A percentile compares a stretch with the other conserved stretches of the same genome.
phyloP scores from a whole-genome alignment of 2,113 vertebrate genomes.

The Phyllopteryx taeniolatus region DNA sequence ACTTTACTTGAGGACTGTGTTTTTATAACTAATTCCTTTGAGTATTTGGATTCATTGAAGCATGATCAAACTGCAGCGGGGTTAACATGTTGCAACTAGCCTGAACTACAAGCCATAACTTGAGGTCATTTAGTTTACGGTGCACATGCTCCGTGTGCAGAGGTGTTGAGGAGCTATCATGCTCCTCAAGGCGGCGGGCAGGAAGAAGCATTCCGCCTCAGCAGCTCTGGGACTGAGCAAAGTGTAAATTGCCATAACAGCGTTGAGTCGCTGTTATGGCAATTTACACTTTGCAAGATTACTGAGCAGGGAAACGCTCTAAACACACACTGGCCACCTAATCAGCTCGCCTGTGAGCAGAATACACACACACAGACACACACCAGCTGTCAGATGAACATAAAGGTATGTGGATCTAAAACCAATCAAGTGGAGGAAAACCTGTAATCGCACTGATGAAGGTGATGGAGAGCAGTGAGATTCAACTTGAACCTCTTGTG shows the following conservation, averaged over 20 bases:
- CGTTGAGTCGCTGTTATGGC: too few relatives aligned
- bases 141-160: conserved; percentile 11
- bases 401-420: conserved; percentile 22
- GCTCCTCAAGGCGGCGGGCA: conserved; percentile 17
- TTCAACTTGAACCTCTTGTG: conserved; percentile 37
- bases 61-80: neutral
- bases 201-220: conserved; percentile 38
- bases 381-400: conserved; percentile 22
- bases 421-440: conserved; percentile 26
- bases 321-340: conserved; percentile 17
- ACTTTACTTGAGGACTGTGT: neutral
- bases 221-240: conserved; percentile 47
- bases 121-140: conserved; percentile 30
- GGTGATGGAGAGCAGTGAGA: conserved; percentile 26
- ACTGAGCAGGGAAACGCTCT: conserved; percentile 43
- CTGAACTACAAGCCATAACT: conserved; percentile 26
- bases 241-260: conserved; percentile 61
- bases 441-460: conserved; percentile 32
- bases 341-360: conserved; percentile 28
- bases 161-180: conserved; percentile 45
- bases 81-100: conserved; percentile 24
- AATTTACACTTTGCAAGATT: too few relatives aligned
- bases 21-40: neutral
- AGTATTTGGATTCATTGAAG: neutral
- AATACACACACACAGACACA: conserved; percentile 5